A percentile compares a stretch with the other conserved stretches of the same genome.
Evolutionary conservation across 2,888 invertebrate species (phyloP).

Genomic region (Nowickia ferox): DNA sequence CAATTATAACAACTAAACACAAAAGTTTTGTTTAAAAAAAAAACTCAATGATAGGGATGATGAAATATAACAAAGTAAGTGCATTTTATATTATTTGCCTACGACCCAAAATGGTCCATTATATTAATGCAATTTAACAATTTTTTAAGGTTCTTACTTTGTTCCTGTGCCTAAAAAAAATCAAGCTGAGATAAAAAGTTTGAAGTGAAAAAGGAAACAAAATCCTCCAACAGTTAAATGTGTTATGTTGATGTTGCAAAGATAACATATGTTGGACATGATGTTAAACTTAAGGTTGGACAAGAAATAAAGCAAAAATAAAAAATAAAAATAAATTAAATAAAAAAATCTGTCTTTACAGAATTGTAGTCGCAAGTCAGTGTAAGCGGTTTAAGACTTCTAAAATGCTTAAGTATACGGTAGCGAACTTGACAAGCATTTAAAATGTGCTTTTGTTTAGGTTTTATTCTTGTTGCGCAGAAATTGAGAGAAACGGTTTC

Average conservation of each 20-base stretch:
- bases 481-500: slow-evolving; percentile 5
- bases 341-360: background rate
- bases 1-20: background rate
- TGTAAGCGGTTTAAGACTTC: slow-evolving; percentile 14
- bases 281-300: slow-evolving; percentile 59
- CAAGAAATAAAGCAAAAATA: slow-evolving; percentile 23
- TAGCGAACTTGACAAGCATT: slow-evolving; percentile 79
- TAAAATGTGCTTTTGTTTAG: slow-evolving; percentile 79
- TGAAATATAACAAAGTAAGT: slow-evolving; percentile 24
- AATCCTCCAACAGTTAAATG: slow-evolving; percentile 18
- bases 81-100: slow-evolving; percentile 60
- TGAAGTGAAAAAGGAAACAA: slow-evolving; percentile 40
- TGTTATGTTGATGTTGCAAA: slow-evolving; percentile 38
- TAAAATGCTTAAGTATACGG: slow-evolving; percentile 66
- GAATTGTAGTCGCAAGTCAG: slow-evolving; percentile 24
- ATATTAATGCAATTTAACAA: slow-evolving; percentile 62
- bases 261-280: slow-evolving; percentile 69
- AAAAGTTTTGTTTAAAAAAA: slow-evolving; percentile 9
- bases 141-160: background rate
- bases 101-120: slow-evolving; percentile 48
- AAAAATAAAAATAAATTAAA: too few relatives aligned
- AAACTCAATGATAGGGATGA: background rate
- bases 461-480: slow-evolving; percentile 67
- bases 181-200: background rate
- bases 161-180: slow-evolving; percentile 12